A percentile compares a stretch with the other conserved stretches of the same genome.
phyloP scores from a whole-genome alignment of 2,797 vertebrate species.

The Odontamblyopus rebecca region DNA sequence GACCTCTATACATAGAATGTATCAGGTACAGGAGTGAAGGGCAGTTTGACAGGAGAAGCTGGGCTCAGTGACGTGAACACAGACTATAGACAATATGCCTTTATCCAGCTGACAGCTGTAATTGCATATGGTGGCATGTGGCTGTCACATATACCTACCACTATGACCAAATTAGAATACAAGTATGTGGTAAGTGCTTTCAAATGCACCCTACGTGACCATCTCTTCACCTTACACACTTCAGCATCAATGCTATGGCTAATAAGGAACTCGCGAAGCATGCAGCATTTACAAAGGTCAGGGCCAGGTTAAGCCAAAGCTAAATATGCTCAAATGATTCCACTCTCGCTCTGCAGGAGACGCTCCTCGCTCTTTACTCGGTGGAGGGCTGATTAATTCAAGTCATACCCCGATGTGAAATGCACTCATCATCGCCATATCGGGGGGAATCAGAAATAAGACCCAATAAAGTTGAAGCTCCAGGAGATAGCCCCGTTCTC shows the following conservation, averaged over 20 bases:
- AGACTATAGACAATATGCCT: neutral
- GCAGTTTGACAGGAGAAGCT: neutral
- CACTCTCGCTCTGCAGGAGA: conserved; percentile 11
- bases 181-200: conserved; percentile 2
- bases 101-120: neutral
- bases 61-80: neutral
- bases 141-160: conserved; percentile 2
- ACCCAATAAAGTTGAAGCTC: conserved; percentile 9
- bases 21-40: neutral
- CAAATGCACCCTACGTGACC: neutral
- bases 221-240: neutral
- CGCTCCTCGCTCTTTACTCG: conserved; percentile 16
- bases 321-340: conserved; percentile 18
- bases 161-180: neutral
- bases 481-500: neutral
- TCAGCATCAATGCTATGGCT: neutral
- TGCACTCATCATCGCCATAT: conserved; percentile 8
- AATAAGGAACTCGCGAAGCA: conserved; percentile 2
- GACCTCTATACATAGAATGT: neutral
- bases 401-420: conserved; percentile 35
- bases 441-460: neutral
- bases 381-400: conserved; percentile 50
- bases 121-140: neutral
- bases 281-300: conserved; percentile 2
- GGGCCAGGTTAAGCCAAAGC: neutral